A percentile compares a stretch with the other conserved stretches of the same genome.
Conservation (phyloP, 2,113 vertebrate genomes). For the Camarhynchus parvulus region DNA sequence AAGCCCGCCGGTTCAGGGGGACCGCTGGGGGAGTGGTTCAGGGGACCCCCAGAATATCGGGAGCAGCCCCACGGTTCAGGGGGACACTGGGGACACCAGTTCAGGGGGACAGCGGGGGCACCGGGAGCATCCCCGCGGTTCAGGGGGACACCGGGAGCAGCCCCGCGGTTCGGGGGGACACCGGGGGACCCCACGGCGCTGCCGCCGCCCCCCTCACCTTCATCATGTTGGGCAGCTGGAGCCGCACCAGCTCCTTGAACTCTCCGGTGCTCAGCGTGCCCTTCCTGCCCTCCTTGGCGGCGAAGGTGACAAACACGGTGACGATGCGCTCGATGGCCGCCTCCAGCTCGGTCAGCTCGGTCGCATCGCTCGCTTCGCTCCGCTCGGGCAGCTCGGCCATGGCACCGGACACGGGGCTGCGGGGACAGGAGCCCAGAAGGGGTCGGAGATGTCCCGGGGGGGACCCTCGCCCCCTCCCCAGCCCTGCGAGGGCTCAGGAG, state of each 20-base stretch:
- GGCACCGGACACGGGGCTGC: background rate
- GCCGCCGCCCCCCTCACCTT: slow-evolving; percentile 54
- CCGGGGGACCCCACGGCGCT: rapidly evolving
- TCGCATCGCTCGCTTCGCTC: slow-evolving; percentile 31
- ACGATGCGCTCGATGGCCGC: slow-evolving; percentile 69
- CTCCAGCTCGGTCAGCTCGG: slow-evolving; percentile 71
- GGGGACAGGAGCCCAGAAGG: background rate
- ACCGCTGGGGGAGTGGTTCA: too few relatives aligned
- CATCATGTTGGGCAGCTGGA: slow-evolving; percentile 74
- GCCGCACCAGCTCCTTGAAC: slow-evolving; percentile 69
- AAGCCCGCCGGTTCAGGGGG: too few relatives aligned
- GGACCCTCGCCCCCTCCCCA: background rate
- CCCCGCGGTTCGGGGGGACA: too few relatives aligned
- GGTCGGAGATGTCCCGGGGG: rapidly evolving
- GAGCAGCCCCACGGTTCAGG: too few relatives aligned
- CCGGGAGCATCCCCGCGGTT: rapidly evolving
- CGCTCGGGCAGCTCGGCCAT: slow-evolving; percentile 56
- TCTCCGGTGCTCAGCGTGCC: slow-evolving; percentile 49
- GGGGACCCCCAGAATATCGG: too few relatives aligned
- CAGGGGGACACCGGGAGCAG: too few relatives aligned
- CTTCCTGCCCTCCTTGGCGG: slow-evolving; percentile 55
- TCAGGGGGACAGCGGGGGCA: too few relatives aligned
- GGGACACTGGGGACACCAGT: background rate
- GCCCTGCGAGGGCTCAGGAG: background rate
- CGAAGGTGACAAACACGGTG: slow-evolving; percentile 52